phyloP scores from a whole-genome alignment of 2,888 invertebrate genomes.

The Cataglyphis altisquamis region DNA sequence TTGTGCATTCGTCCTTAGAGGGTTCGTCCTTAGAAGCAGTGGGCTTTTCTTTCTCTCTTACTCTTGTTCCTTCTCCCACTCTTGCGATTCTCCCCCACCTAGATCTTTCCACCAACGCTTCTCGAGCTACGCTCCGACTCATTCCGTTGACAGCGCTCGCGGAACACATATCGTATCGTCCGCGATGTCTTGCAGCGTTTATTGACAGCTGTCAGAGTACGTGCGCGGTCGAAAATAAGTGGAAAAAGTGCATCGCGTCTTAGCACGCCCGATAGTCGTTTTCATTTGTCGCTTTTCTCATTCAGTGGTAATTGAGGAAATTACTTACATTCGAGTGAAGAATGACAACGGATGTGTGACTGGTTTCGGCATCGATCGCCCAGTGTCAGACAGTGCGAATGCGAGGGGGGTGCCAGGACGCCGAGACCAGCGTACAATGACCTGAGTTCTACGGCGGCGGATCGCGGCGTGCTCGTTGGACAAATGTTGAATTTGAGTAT shows the following conservation, averaged over 20 bases:
- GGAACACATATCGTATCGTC: conserved; percentile 56
- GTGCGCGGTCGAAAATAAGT: not conserved
- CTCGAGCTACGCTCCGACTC: conserved; percentile 71
- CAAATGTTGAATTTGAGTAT: conserved; percentile 84
- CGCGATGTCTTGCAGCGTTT: not conserved
- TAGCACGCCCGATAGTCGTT: not conserved
- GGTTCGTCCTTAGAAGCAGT: not conserved
- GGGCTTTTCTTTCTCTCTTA: not conserved
- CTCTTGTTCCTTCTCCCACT: conserved; percentile 49
- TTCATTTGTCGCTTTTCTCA: not conserved
- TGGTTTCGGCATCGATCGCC: conserved; percentile 39
- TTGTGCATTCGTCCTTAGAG: conserved; percentile 6
- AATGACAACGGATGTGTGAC: conserved; percentile 64
- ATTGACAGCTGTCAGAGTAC: conserved; percentile 70
- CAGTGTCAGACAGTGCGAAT: conserved; percentile 51
- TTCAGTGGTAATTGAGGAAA: conserved; percentile 29
- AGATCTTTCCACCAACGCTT: conserved; percentile 51
- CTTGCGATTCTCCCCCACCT: conserved; percentile 36
- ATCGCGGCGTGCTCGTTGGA: conserved; percentile 59
- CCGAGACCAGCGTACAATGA: conserved; percentile 62
- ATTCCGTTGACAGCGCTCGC: conserved; percentile 82
- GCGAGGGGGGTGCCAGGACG: conserved; percentile 48
- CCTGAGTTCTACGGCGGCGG: conserved; percentile 60
- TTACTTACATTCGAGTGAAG: not conserved
- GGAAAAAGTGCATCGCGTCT: conserved; percentile 13